Evolutionary conservation across 2,888 invertebrate genomes (phyloP).

Genomic region (Cepaea hortensis): DNA sequence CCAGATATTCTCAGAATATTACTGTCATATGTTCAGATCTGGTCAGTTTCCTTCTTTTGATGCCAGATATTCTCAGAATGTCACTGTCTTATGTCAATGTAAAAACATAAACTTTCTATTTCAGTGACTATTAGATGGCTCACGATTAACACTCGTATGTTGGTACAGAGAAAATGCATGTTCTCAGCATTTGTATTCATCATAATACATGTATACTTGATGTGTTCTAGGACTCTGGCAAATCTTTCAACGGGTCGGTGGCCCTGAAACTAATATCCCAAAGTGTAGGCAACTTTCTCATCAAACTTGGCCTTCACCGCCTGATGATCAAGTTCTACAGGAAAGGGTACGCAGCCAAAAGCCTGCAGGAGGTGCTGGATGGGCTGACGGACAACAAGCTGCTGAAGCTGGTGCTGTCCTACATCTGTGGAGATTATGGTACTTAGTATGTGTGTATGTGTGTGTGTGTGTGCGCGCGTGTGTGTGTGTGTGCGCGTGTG

Average conservation of each 20-base stretch:
- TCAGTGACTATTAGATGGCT: no score
- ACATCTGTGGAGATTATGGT: conserved; percentile 74
- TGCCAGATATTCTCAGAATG: no score
- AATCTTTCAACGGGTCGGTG: conserved; percentile 59
- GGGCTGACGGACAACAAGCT: conserved; percentile 72
- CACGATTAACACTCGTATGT: no score
- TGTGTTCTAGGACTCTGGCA: conserved; percentile 54
- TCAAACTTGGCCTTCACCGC: conserved; percentile 67
- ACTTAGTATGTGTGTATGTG: no score
- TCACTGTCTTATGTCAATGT: no score
- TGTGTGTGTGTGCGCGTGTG: no score
- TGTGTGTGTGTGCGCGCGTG: no score
- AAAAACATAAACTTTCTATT: no score
- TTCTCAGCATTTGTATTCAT: not conserved
- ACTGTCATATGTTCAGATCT: no score
- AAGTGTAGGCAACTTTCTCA: conserved; percentile 63
- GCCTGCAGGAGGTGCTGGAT: conserved; percentile 69
- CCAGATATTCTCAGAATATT: no score
- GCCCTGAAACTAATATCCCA: conserved; percentile 71
- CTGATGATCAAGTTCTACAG: conserved; percentile 68
- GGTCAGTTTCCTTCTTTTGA: no score
- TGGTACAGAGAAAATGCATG: not conserved
- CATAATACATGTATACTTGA: not conserved
- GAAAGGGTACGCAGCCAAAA: conserved; percentile 58
- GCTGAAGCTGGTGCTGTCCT: conserved; percentile 72